Conservation (phyloP, 2,113 vertebrate genomes). For the Prolemur simus region DNA sequence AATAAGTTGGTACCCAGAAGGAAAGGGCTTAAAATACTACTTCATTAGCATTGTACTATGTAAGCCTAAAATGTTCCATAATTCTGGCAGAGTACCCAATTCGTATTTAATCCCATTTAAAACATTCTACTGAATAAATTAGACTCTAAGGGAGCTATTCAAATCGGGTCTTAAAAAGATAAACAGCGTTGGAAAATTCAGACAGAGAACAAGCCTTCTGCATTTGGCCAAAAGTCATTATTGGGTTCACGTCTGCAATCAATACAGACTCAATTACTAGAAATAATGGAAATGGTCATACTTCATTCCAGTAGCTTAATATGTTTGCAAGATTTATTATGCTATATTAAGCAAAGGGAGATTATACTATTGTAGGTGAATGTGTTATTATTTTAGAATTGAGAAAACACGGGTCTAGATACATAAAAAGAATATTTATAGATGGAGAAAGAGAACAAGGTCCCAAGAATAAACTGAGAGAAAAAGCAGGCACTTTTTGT, state of each 20-base stretch:
- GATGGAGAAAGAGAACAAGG: fast-evolving
- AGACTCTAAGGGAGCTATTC: background rate
- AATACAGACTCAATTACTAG: background rate
- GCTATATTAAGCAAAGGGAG: background rate
- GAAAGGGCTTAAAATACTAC: background rate
- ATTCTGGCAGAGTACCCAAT: background rate
- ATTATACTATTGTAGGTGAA: background rate
- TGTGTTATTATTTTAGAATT: background rate
- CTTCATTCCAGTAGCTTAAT: background rate
- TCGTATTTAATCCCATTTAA: background rate
- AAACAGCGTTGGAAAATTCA: background rate
- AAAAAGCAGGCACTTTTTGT: no score
- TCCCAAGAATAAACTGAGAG: background rate
- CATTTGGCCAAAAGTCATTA: no score
- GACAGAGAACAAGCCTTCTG: background rate
- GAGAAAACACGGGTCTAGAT: background rate
- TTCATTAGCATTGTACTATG: background rate
- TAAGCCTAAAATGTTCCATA: background rate
- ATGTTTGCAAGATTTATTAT: background rate
- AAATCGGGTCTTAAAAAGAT: background rate
- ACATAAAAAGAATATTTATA: background rate
- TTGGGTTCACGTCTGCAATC: background rate
- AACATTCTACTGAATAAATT: background rate
- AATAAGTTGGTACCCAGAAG: background rate
- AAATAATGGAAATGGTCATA: background rate